Base-by-base conservation (phyloP, 2,113 vertebrate species). In the Astur gentilis region DNA sequence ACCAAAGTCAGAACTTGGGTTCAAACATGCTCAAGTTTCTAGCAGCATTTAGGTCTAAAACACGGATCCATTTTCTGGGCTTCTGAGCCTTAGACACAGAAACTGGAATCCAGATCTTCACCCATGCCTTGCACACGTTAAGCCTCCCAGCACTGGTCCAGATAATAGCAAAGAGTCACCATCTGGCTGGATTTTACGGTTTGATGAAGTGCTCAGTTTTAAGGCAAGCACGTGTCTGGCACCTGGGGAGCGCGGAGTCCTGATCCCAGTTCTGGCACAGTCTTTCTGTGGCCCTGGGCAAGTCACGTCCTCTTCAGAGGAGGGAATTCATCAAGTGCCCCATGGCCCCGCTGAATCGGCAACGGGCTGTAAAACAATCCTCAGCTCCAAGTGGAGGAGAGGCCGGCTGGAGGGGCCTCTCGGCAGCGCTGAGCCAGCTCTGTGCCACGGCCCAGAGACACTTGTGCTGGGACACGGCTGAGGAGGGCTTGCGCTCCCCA, bases 131-230 rank as follows among this genome's bases (percentile, higher is more conserved):
- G 85, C 76, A 81, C 93, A 96, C 62, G 5, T 96, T 97, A 96
- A 95, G 92, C 92, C 85, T 96, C 86, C 42, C 83, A 93, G 90
- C 92, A 62, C 88, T 52, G 88, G 86, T 81, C 75, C 90, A 95
- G 85, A 93, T 94, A 94, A 95, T 71, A 96, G 95, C 90, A 93
- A 58, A 93, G 95, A 96, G 82, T 96, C 95, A 97, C 95, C 97
- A 97, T 97, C 95, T 97, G 96, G 97, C 95, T 95, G 92, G 94
- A 88, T 96, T 97, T 97, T 97, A 95, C 14, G 71, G 96, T 95
- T 96, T 97, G 96, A 97, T 97, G 96, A 97, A 96, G 96, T 97
- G 97, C 95, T 95, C 92, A 92, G 90, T 89, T 96, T 96, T 92
- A 97, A 96, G 91, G 90, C 89, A 97, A 97, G 95, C 95, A 97